A percentile compares a stretch with the other conserved stretches of the same genome.
Conservation (phyloP, 2,888 invertebrate species). For the Scaptomyza polygonia region DNA sequence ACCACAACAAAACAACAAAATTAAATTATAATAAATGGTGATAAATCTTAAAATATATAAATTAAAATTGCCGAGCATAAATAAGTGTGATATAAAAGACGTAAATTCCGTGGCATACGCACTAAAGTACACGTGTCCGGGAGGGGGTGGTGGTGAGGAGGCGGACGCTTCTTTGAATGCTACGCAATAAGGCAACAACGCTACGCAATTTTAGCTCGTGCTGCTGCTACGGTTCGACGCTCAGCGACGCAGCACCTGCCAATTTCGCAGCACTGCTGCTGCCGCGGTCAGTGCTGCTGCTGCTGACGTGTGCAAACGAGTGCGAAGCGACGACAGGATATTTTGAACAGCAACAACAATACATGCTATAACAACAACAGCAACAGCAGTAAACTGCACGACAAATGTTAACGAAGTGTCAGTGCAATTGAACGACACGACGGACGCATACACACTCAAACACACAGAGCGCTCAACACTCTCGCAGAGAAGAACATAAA, state of each 20-base stretch:
- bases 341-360: constrained; percentile 30
- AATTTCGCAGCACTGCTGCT: constrained; percentile 45
- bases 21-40: constrained; percentile 4
- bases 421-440: constrained; percentile 67
- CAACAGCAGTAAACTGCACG: constrained; percentile 53
- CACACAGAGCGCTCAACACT: constrained; percentile 12
- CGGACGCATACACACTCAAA: constrained; percentile 38
- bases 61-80: background rate
- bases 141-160: constrained; percentile 43
- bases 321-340: constrained; percentile 68
- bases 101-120: constrained; percentile 54
- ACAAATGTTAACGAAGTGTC: constrained; percentile 67
- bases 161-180: constrained; percentile 41
- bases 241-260: constrained; percentile 56
- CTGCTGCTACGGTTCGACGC: constrained; percentile 19
- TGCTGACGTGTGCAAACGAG: constrained; percentile 78
- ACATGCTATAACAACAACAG: constrained; percentile 18
- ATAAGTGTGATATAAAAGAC: constrained; percentile 18
- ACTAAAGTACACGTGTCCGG: constrained; percentile 44
- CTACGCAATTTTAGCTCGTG: constrained; percentile 60
- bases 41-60: background rate
- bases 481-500: constrained; percentile 14
- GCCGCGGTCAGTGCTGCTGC: constrained; percentile 26
- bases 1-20: constrained; percentile 21
- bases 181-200: constrained; percentile 54